phyloP scores from a whole-genome alignment of 2,888 invertebrate genomes.

The Idaea biselata region DNA sequence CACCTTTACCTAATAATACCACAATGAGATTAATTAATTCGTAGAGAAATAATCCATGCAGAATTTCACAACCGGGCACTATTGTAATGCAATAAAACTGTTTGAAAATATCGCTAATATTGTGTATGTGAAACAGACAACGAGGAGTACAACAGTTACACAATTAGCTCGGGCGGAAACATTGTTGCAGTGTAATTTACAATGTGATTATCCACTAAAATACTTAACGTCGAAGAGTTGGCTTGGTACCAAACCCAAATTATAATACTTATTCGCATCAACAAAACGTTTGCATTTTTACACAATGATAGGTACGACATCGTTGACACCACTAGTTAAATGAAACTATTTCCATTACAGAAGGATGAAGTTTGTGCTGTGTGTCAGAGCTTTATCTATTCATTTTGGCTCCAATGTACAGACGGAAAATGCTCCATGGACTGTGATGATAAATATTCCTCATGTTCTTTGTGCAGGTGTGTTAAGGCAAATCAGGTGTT shows the following conservation, averaged over 20 bases:
- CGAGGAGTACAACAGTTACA: slow-evolving; percentile 15
- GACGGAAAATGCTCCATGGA: no score
- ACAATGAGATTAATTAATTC: neutral
- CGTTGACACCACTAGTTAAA: no score
- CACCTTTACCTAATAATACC: neutral
- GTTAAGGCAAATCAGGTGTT: neutral
- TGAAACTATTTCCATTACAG: no score
- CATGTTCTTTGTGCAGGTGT: neutral
- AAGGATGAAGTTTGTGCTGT: no score
- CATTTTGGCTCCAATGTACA: no score
- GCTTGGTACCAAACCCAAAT: slow-evolving; percentile 43
- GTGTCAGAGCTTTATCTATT: no score
- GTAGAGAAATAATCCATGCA: neutral
- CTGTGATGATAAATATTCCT: no score
- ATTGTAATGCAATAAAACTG: neutral
- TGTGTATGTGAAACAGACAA: neutral
- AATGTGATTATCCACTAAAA: slow-evolving; percentile 55
- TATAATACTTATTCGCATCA: slow-evolving; percentile 21
- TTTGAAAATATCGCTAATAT: neutral
- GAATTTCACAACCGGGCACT: neutral
- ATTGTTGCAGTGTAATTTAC: slow-evolving; percentile 46
- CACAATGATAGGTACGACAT: slow-evolving; percentile 1
- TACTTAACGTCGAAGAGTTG: slow-evolving; percentile 47
- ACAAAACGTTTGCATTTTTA: no score
- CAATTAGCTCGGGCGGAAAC: slow-evolving; percentile 28